Conservation (phyloP, 2,797 vertebrate species). For the Mormyrops boulengeri region DNA sequence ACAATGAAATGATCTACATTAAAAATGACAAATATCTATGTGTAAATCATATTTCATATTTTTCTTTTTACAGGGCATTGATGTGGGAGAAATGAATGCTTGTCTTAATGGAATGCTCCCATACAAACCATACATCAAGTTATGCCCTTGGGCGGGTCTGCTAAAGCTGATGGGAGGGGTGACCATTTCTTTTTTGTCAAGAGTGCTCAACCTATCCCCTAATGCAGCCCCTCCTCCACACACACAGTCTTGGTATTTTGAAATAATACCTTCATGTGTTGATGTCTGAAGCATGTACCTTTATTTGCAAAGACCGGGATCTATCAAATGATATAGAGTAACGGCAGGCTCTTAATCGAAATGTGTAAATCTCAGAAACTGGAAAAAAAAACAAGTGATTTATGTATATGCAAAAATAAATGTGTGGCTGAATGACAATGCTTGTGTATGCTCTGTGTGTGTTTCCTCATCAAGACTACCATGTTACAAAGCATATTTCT, state of each 20-base stretch:
- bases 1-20: background rate
- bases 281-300: background rate
- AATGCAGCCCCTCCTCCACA: background rate
- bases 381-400: background rate
- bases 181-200: background rate
- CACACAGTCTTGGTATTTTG: background rate
- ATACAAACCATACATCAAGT: background rate
- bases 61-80: background rate
- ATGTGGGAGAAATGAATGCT: background rate
- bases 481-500: background rate
- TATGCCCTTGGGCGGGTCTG: background rate
- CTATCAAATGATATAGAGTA: background rate
- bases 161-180: background rate
- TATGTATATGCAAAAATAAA: background rate
- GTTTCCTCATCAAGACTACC: background rate
- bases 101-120: background rate
- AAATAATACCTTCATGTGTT: background rate
- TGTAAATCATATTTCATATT: background rate
- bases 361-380: background rate
- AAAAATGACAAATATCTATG: background rate
- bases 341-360: background rate
- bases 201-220: background rate
- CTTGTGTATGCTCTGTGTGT: background rate
- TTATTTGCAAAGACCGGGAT: background rate
- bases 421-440: background rate